Percentiles rank a stretch among this genome's conserved stretches.
Conservation (phyloP, 2,113 vertebrate genomes). For the Psephotus haematonotus region DNA sequence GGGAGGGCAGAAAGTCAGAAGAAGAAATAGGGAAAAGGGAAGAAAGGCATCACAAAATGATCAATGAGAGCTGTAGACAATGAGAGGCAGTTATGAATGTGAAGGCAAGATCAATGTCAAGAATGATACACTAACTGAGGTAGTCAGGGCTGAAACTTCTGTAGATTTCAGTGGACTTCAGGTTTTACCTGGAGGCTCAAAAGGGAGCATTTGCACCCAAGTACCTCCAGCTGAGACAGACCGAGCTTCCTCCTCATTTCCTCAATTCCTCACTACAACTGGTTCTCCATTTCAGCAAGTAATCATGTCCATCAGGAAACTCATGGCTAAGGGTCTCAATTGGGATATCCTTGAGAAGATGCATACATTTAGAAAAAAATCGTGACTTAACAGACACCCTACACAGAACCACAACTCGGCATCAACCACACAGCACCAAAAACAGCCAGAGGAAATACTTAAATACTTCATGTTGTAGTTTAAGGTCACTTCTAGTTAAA, state of each 20-base stretch:
- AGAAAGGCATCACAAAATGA: not conserved
- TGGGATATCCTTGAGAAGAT: not conserved
- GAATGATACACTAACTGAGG: not conserved
- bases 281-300: not conserved
- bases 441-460: not conserved
- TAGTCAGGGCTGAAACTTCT: not conserved
- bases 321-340: not conserved
- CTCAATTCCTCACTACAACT: not conserved
- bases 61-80: not conserved
- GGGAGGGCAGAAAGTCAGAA: not conserved
- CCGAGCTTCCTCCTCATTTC: not conserved
- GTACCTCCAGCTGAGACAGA: not conserved
- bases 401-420: not conserved
- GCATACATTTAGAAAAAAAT: not conserved
- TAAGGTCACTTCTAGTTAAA: constrained; percentile 42
- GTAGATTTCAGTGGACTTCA: not conserved
- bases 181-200: not conserved
- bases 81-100: not conserved
- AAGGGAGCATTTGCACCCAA: not conserved
- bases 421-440: not conserved
- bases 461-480: not conserved
- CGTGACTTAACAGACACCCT: not conserved
- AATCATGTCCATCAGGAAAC: not conserved
- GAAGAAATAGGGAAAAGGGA: not conserved
- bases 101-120: not conserved